Base-by-base conservation (phyloP, 1,140 invertebrate species). In the Hycleus cichorii region DNA sequence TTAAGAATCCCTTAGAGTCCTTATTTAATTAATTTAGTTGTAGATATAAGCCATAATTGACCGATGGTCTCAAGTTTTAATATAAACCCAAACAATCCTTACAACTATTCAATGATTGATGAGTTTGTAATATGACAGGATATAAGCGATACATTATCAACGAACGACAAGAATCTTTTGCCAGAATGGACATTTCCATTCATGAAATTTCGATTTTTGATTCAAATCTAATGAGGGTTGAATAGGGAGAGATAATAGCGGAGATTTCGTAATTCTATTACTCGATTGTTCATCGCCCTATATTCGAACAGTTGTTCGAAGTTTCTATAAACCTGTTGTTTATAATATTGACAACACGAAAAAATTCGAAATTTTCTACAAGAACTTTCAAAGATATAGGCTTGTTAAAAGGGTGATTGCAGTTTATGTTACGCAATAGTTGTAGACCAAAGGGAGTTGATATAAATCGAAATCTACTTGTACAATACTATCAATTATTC, bases 401-500 rank as follows among this genome's bases (percentile, higher is more conserved):
- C 1, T 18, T 18, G 18, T 18, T 18, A 18, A 18, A 18, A 54
- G 45, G 53, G 45, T 25, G 47, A 39, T 42, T 47, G n/a, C 47
- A 39, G 42, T 47, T 53, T 57, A 42, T 50, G 46, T 52, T 32
- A 32, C 27, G 27, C 7, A 32, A 12, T 32, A 32, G 12, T 12
- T 12, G 12, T 12, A 32, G 27, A 32, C 27, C 27, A 7, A 32
- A 32, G 27, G 27, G 60, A 58, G 60, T 52, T 60, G 48, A 50
- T 52, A 66, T 63, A 59, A 64, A 66, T 66, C 65, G 62, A 60
- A 57, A 56, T 56, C 56, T 60, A 60, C 63, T 64, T 60, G 51
- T 53, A 45, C 59, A 62, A 64, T 47, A 55, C 44, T 62, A 66
- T 66, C 65, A 66, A 66, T 66, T 66, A 66, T 66, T 66, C 65